Evolutionary conservation across 2,888 invertebrate genomes (phyloP).

Genomic region (Ditylenchus weischeri): DNA sequence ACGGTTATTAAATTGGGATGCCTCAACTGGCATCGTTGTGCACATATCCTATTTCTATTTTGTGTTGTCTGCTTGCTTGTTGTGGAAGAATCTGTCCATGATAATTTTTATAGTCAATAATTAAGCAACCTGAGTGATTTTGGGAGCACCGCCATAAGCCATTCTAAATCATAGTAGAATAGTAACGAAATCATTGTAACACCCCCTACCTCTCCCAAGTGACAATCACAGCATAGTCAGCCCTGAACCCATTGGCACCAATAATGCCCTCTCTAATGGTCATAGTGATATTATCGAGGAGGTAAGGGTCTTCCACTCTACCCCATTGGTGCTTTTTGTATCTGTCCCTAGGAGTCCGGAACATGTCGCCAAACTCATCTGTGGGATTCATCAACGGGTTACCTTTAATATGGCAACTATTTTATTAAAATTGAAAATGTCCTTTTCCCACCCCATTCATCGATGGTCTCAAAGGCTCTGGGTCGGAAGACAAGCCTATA

Average conservation of each 20-base stretch:
- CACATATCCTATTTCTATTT: too few relatives aligned
- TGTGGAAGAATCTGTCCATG: background rate
- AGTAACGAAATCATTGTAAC: too few relatives aligned
- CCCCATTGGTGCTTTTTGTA: conserved; percentile 40
- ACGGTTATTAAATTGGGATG: too few relatives aligned
- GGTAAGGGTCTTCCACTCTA: conserved; percentile 42
- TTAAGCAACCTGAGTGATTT: conserved; percentile 14
- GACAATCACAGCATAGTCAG: conserved; percentile 80
- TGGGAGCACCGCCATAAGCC: conserved; percentile 54
- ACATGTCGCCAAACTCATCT: conserved; percentile 40
- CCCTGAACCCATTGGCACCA: conserved; percentile 81
- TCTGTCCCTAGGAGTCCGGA: conserved; percentile 34
- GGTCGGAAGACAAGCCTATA: conserved; percentile 44
- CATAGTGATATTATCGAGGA: conserved; percentile 46
- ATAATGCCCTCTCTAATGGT: conserved; percentile 81
- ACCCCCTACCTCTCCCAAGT: conserved; percentile 73
- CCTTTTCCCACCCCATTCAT: conserved; percentile 38
- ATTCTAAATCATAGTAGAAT: conserved; percentile 61
- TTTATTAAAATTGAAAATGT: background rate
- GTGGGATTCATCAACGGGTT: conserved; percentile 28
- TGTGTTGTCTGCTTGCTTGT: background rate
- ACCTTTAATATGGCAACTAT: too few relatives aligned
- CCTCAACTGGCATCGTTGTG: too few relatives aligned
- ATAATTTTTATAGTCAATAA: background rate
- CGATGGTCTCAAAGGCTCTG: conserved; percentile 35